Evolutionary conservation across 2,888 invertebrate genomes (phyloP), one percentile per base, ranked within the genome.

Genomic region (Nineta flava): DNA sequence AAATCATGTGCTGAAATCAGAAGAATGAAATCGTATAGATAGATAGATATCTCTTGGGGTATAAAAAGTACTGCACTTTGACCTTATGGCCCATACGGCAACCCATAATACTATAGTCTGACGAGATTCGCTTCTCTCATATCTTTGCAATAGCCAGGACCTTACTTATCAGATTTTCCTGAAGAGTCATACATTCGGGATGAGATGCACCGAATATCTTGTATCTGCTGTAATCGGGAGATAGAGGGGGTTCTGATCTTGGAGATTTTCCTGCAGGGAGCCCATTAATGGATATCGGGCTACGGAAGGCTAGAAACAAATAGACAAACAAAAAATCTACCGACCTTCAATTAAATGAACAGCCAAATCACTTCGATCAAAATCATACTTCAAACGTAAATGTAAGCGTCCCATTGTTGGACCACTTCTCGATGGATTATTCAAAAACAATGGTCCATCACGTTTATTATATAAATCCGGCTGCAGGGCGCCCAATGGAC

Each of bases 341-440:
- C 16, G 16, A 87, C 87, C 87, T 80, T 92, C 91, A 66, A 92
- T 91, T 56, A 92, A 72, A 69, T 92, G 90, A n/a, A 91, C 84
- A 56, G 88, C 83, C 56, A 93, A 73, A 65, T 93, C 92, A 13
- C 90, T 91, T 55, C 87, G 76, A 64, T 91, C 85, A 61, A 90
- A 90, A 68, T 92, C 92, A 61, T 92, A 93, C 60, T 84, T 87
- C 50, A 92, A 71, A 49, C 88, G 74, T 57, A 91, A 75, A 62
- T 92, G 92, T 54, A 93, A 74, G 53, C 87, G 75, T 34, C 92
- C 92, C 44, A 88, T 74, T 35, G 77, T 79, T 4, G 81, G 81
- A 7, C 83, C 83, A 16, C 71, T 70, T 50, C 73, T 72, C n/a
- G 65, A 67, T 48, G 62, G 73, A 55, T 73, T 68, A 50, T 78